Percentiles rank a stretch among this genome's conserved stretches.
Evolutionary conservation across 37 sponge, comb jelly and placozoan genomes (phyloP).

Genomic region (Tethya wilhelma): DNA sequence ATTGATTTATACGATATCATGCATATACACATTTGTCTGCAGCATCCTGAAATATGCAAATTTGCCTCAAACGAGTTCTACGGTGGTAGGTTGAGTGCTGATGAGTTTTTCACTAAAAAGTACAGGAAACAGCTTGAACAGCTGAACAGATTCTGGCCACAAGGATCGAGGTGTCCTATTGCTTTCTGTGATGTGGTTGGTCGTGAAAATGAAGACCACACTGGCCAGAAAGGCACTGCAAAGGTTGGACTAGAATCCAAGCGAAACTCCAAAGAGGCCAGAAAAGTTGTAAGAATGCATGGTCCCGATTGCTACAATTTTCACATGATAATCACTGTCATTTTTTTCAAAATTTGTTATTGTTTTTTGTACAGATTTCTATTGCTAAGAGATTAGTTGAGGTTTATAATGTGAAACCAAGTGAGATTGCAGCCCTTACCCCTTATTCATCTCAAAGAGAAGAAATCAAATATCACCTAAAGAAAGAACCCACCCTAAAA

Average conservation of each 20-base stretch:
- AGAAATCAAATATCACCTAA: conserved; percentile 6
- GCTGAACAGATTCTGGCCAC: conserved; percentile 52
- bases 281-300: conserved; percentile 39
- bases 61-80: conserved; percentile 58
- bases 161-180: conserved; percentile 23
- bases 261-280: conserved; percentile 45
- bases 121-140: background rate
- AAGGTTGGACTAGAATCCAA: conserved; percentile 47
- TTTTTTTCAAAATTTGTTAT: background rate
- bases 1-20: background rate
- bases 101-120: background rate
- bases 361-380: conserved; percentile 11
- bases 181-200: conserved; percentile 47
- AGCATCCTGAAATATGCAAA: conserved; percentile 48
- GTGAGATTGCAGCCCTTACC: conserved; percentile 51
- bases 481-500: background rate
- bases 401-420: background rate
- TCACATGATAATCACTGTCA: background rate
- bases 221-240: conserved; percentile 4
- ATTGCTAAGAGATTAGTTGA: conserved; percentile 1
- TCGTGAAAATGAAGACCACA: conserved; percentile 19
- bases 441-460: conserved; percentile 64
- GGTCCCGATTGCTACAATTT: background rate
- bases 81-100: conserved; percentile 24
- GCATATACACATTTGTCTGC: background rate